Base-by-base conservation (phyloP, 2,888 invertebrate genomes). In the Drosophila picticornis region DNA sequence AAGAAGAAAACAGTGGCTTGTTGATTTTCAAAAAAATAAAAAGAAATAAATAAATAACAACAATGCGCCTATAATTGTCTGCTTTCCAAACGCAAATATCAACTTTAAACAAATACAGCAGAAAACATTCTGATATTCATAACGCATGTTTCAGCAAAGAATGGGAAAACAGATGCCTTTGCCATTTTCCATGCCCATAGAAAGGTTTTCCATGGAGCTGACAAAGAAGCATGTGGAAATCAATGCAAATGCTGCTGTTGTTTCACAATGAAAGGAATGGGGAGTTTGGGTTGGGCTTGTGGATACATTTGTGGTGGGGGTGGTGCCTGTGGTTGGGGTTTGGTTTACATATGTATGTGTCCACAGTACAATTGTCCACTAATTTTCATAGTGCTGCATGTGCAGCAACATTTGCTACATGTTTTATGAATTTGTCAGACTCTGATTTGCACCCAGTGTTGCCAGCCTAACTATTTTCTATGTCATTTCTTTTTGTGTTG, bases 391-490 rank as follows among this genome's bases (percentile, higher is more conserved):
- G 72, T 55, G 22, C 10, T 63, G 56, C 38, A n/a, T 29, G 13
- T 38, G 34, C 58, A 31, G 11, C 59, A 36, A 56, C 52, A 67
- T 64, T 43, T 27, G 40, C 40, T 66, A 66, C 77, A 64, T 71
- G 62, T 78, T 80, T 77, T 51, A 77, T 77, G 73, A 73, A 50
- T 60, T 58, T 77, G 72, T 67, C 59, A 53, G 46, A 58, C 40
- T 66, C 16, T 57, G 62, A 62, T 53, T 77, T 77, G 56, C 16
- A 25, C 36, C 10, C 43, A 40, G 34, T 22, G 32, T 51, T 76
- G 40, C 48, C 60, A 61, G 57, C 11, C 22, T 70, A 46, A 36
- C 3, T 2, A 27, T 38, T 19, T 16, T 25, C 3, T 2, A 2
- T 38, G 4, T 4, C 11, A 11, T 27, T 13, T 16, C 13, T 1